Evolutionary conservation across 2,797 vertebrate genomes (phyloP).

Genomic region (Erpetoichthys calabaricus): DNA sequence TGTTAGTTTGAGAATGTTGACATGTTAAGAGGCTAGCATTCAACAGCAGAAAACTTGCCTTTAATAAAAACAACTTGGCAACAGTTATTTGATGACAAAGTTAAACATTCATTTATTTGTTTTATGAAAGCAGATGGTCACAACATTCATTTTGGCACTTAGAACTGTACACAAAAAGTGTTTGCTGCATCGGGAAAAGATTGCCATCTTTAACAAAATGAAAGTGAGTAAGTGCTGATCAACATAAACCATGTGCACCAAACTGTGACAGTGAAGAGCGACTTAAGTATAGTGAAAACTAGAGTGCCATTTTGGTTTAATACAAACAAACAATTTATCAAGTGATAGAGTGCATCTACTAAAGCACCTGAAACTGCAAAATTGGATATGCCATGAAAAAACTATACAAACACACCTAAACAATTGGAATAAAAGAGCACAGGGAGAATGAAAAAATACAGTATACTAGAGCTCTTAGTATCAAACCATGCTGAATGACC

Average conservation of each 20-base stretch:
- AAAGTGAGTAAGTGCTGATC: conserved; percentile 10
- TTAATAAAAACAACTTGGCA: not conserved
- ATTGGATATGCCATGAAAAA: too few relatives aligned
- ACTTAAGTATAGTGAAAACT: conserved; percentile 7
- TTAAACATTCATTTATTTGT: conserved; percentile 9
- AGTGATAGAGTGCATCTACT: too few relatives aligned
- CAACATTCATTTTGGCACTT: conserved; percentile 21
- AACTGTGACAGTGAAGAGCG: conserved; percentile 2
- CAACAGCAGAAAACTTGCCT: too few relatives aligned
- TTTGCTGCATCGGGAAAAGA: conserved; percentile 11
- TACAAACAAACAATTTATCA: not conserved
- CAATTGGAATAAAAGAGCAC: too few relatives aligned
- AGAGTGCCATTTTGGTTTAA: conserved; percentile 2
- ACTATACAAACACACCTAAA: too few relatives aligned
- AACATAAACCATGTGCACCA: conserved; percentile 6
- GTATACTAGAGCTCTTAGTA: too few relatives aligned
- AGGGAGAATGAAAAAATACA: too few relatives aligned
- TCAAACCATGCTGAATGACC: too few relatives aligned
- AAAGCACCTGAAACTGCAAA: too few relatives aligned
- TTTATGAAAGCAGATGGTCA: conserved; percentile 14
- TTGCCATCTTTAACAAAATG: conserved; percentile 13
- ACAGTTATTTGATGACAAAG: conserved; percentile 1
- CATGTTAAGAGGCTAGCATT: too few relatives aligned
- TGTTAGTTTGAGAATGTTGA: too few relatives aligned
- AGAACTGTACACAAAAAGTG: conserved; percentile 11